Base-by-base conservation (phyloP, 2,113 vertebrate species). In the Rhegmatorhina hoffmannsi region DNA sequence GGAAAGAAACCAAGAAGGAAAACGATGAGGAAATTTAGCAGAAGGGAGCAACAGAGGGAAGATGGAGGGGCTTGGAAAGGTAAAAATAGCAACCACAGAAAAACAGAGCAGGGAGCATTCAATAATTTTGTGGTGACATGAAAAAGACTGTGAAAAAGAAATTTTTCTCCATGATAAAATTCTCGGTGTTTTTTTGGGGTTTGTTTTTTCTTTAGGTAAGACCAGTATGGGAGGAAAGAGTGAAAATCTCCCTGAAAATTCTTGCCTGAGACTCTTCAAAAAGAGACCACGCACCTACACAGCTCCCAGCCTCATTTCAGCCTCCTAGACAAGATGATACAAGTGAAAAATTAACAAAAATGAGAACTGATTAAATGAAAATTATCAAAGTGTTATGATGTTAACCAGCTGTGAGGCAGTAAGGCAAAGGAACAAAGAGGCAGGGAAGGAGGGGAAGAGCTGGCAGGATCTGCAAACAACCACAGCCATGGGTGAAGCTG, bases 371-470 rank as follows among this genome's bases (percentile, higher is more conserved):
- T 89, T 46, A 64, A 63, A 67, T 18, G 13, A 17, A 67, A 28
- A 56, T 33, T 52, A 84, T 82, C 78, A 83, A 92, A 85, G 89
- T 5, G 0, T 68, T 68, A 31, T 3, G 2, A 49, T 75, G 87
- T 75, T 82, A 90, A 68, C 92, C 84, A 91, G 73, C 86, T 91
- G 80, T 72, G 84, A 93, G 47, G 47, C 62, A 87, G 69, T 26
- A 63, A 74, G 88, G 73, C 76, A 64, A 34, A 44, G 73, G 94
- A 96, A 95, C 90, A 93, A 90, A 89, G 92, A 89, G 55, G 44
- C 56, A 44, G 60, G 21, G 36, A 92, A 79, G 81, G 84, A 91
- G 78, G 62, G 62, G 82, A 94, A 52, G 52, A 92, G 86, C 75
- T 81, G 92, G 84, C 72, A 92, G 64, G 38, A 59, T 88, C 67